Evolutionary conservation across 2,113 vertebrate genomes (phyloP).

Genomic region (Cyprinodon variegatus): DNA sequence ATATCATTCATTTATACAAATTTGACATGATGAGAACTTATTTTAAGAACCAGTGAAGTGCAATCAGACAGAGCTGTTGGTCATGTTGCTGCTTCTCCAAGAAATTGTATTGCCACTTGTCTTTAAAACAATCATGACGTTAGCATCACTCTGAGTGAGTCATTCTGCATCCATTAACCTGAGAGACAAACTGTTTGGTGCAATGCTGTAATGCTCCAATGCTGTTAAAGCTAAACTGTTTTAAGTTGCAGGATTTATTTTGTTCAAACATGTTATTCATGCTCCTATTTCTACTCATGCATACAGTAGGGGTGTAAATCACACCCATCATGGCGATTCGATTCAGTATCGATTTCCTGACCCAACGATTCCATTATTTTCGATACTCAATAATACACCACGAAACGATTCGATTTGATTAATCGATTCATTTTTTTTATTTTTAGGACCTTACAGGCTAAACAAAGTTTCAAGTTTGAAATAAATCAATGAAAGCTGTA

Average conservation of each 20-base stretch:
- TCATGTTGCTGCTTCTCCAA: constrained; percentile 1
- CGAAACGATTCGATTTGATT: too few relatives aligned
- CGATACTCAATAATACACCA: too few relatives aligned
- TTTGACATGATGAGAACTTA: constrained; percentile 1
- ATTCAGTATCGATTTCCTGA: too few relatives aligned
- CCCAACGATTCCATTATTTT: too few relatives aligned
- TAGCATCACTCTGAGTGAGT: constrained; percentile 6
- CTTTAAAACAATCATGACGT: background rate
- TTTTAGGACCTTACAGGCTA: too few relatives aligned
- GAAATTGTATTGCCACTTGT: constrained; percentile 9
- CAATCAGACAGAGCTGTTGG: background rate
- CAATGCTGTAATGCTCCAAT: background rate
- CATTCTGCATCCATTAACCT: background rate
- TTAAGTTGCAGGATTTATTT: background rate
- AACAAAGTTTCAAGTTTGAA: too few relatives aligned
- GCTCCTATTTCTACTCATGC: background rate
- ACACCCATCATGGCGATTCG: too few relatives aligned
- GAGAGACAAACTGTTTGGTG: background rate
- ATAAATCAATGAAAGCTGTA: too few relatives aligned
- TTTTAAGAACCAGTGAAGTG: background rate
- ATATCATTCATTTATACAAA: background rate
- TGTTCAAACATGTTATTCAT: background rate
- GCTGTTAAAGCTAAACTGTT: constrained; percentile 4
- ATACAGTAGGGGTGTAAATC: background rate
- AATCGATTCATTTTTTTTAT: too few relatives aligned